Evolutionary conservation across 2,888 invertebrate species (phyloP), one percentile per base, ranked within the genome.

Genomic region (Psylliodes chrysocephalus): DNA sequence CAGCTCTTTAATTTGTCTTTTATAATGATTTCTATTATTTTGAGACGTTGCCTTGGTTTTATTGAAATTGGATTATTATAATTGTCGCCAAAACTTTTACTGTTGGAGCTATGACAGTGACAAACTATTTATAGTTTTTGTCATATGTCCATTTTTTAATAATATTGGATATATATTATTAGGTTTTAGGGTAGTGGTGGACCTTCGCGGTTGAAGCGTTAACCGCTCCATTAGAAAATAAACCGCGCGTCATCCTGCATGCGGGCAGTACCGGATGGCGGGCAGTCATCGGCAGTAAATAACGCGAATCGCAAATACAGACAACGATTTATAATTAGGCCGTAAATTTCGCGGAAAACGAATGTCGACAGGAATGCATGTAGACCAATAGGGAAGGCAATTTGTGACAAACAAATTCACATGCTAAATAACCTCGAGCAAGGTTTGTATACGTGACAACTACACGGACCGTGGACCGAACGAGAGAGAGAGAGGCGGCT

Each of bases 331-430:
- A 81, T 82, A 82, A 81, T 82, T 81, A 78, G 79, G 78, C 78
- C 75, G 79, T 82, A 82, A 81, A 82, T 82, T 79, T 75, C 69
- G 72, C 73, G 74, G 72, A 74, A 79, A 82, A 82, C 80, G 79
- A 82, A 81, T 81, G 81, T 79, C 81, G 82, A 81, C 81, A 79
- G 80, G 77, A 78, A 80, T 79, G 79, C 81, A 78, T 82, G 81
- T 81, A 80, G 78, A 77, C 79, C 82, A 80, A 82, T 82, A 79
- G 81, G 78, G 74, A 78, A 76, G 73, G 81, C 81, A 80, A 81
- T 81, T 81, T 80, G 82, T 79, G 81, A 81, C 80, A 79, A 79
- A 79, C 78, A 80, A 81, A 81, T 78, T 76, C 75, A 67, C 73
- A 68, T 73, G 73, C 64, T 75, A 76, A 75, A 75, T 74, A 75